Conservation (phyloP, 1,140 invertebrate genomes). For the Oppia nitens region DNA sequence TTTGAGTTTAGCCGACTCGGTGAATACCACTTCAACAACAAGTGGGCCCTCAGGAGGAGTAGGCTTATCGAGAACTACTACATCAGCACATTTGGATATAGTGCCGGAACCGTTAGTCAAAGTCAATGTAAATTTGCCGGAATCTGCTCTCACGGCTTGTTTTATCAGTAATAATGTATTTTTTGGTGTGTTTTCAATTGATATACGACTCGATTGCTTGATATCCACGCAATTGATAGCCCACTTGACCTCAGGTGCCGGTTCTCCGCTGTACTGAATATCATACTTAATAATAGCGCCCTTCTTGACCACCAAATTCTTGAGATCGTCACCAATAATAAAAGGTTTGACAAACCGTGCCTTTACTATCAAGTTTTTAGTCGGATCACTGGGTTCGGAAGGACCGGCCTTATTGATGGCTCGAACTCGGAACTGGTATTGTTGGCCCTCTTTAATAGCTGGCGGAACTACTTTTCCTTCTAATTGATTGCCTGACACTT, state of each 20-base stretch:
- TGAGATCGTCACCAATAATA: conserved; percentile 67
- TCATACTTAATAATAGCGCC: conserved; percentile 79
- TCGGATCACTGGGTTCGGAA: conserved; percentile 80
- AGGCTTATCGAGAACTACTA: conserved; percentile 77
- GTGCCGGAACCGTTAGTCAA: conserved; percentile 33
- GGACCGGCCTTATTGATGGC: conserved; percentile 91
- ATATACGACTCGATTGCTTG: conserved; percentile 33
- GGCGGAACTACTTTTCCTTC: conserved; percentile 36
- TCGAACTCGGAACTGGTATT: conserved; percentile 88
- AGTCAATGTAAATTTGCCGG: conserved; percentile 71
- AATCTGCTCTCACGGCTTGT: conserved; percentile 63
- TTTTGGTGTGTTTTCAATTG: conserved; percentile 40
- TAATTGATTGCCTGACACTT: conserved; percentile 2
- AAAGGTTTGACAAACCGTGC: conserved; percentile 84
- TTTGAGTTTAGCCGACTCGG: conserved; percentile 76
- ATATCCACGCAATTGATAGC: conserved; percentile 41
- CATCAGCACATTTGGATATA: conserved; percentile 24
- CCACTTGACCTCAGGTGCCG: conserved; percentile 79
- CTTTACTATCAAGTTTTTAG: conserved; percentile 87
- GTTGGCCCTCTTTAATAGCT: conserved; percentile 69
- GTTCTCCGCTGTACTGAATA: conserved; percentile 84
- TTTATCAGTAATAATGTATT: conserved; percentile 79
- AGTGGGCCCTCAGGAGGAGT: conserved; percentile 67
- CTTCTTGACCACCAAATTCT: conserved; percentile 75
- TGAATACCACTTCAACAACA: conserved; percentile 61